Evolutionary conservation across 2,888 invertebrate species (phyloP).

Genomic region (Onthophagus sagittarius): DNA sequence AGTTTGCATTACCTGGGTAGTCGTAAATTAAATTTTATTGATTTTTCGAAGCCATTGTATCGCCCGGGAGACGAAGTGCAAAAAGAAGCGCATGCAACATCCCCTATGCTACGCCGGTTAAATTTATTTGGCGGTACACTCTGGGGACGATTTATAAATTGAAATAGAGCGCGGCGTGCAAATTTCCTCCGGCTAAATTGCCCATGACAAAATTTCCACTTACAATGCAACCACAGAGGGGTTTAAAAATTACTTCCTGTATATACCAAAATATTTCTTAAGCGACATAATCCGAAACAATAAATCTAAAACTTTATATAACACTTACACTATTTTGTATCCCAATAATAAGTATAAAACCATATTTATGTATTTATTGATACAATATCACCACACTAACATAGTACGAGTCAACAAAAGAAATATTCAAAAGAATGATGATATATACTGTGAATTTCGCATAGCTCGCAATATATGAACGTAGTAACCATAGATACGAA

Average conservation of each 20-base stretch:
- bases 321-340: no score
- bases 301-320: no score
- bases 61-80: neutral
- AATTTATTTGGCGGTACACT: slow-evolving; percentile 8
- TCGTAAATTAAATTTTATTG: neutral
- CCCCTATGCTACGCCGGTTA: slow-evolving; percentile 4
- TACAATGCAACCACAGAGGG: neutral
- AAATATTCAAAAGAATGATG: no score
- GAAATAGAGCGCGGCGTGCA: slow-evolving; percentile 1
- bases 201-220: neutral
- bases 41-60: neutral
- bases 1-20: neutral
- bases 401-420: no score
- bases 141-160: slow-evolving; percentile 8
- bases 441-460: no score
- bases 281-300: no score
- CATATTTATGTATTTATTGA: no score
- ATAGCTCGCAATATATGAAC: no score
- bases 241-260: neutral
- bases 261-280: no score
- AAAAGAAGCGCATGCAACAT: neutral
- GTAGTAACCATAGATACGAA: no score
- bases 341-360: no score
- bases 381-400: no score
- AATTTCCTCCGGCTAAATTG: neutral